phyloP scores from a whole-genome alignment of 2,797 vertebrate genomes.

The Neostethus bicornis region DNA sequence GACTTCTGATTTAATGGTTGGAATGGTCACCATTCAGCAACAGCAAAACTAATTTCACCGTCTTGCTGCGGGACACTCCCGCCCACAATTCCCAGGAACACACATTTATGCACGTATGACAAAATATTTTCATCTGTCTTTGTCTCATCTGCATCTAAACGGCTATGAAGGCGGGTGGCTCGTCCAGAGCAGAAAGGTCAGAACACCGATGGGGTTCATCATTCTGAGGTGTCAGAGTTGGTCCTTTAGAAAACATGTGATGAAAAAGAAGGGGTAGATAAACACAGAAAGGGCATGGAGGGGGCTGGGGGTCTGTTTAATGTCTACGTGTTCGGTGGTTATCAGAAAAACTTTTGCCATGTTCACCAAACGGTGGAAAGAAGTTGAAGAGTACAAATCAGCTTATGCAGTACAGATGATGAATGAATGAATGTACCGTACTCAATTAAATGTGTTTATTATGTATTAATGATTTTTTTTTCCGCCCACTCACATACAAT shows the following conservation, averaged over 20 bases:
- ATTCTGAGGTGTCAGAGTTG: slow-evolving; percentile 68
- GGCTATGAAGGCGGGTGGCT: slow-evolving; percentile 57
- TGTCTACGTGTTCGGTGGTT: not conserved
- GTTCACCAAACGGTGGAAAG: too few species aligned
- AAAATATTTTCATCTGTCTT: slow-evolving; percentile 79
- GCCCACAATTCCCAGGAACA: slow-evolving; percentile 36
- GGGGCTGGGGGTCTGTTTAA: slow-evolving; percentile 27
- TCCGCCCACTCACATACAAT: too few species aligned
- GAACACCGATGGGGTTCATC: slow-evolving; percentile 73
- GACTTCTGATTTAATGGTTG: slow-evolving; percentile 62
- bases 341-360: not conserved
- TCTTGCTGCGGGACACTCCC: slow-evolving; percentile 51
- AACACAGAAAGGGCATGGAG: not conserved
- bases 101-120: slow-evolving; percentile 49
- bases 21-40: slow-evolving; percentile 54
- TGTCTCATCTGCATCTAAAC: slow-evolving; percentile 79
- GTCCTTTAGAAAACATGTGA: slow-evolving; percentile 59
- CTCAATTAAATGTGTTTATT: too few species aligned
- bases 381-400: not conserved
- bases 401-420: too few species aligned
- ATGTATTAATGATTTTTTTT: too few species aligned
- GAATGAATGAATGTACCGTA: too few species aligned
- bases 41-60: slow-evolving; percentile 73
- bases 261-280: slow-evolving; percentile 28
- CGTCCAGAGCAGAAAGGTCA: slow-evolving; percentile 77